These are phyloP conservation scores for Gymnarchus niloticus DNA, from an alignment of 2,113 vertebrate species.

Conservation along the genomic window DNA sequence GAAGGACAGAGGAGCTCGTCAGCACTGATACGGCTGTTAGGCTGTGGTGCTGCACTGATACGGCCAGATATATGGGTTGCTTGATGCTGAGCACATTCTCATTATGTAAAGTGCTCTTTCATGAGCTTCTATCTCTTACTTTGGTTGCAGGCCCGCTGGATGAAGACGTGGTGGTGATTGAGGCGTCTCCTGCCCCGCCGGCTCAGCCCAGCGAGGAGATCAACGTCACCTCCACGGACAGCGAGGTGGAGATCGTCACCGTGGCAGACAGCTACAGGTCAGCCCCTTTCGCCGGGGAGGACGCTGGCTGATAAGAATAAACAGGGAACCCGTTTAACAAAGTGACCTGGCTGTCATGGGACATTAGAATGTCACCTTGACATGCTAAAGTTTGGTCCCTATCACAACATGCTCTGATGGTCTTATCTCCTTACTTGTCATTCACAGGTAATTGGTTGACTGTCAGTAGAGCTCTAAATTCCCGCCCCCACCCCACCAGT, in stretches of 20 bases:
- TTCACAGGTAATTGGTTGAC: background rate
- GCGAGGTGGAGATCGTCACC: constrained; percentile 96
- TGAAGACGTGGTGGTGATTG: constrained; percentile 97
- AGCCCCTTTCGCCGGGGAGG: constrained; percentile 25
- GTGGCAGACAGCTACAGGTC: constrained; percentile 93
- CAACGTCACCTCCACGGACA: constrained; percentile 98
- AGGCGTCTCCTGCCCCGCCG: constrained; percentile 83
- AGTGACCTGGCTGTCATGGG: background rate
- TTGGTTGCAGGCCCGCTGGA: constrained; percentile 72
- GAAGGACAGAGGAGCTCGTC: background rate
- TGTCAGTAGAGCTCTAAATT: background rate
- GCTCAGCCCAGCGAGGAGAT: constrained; percentile 96
- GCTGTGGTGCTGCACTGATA: too few relatives aligned
- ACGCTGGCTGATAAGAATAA: background rate
- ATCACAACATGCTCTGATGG: too few relatives aligned
- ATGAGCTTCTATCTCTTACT: background rate
- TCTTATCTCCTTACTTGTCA: too few relatives aligned
- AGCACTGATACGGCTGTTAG: too few relatives aligned
- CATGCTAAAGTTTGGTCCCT: background rate
- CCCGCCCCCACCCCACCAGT: background rate
- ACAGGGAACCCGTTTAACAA: background rate
- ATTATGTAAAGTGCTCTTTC: background rate
- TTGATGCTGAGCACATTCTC: background rate
- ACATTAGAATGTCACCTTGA: background rate
- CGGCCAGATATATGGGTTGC: background rate